Percentiles rank a stretch among this genome's conserved stretches.
Evolutionary conservation across 2,888 invertebrate genomes (phyloP).

Genomic region (Criorhina ranunculi): DNA sequence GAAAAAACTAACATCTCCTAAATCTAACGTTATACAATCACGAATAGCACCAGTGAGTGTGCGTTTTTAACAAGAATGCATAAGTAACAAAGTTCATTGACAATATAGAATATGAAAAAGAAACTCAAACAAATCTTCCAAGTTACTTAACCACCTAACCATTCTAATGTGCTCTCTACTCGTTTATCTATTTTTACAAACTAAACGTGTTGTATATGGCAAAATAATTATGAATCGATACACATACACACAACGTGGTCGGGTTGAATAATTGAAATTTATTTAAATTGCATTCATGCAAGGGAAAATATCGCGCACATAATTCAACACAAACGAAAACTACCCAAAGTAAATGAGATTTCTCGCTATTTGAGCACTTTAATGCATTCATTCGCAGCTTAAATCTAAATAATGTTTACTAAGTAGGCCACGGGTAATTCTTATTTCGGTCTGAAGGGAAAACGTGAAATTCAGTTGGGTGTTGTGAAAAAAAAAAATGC

Average conservation of each 20-base stretch:
- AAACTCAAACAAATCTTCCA: not conserved
- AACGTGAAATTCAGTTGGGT: not conserved
- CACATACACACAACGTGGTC: slow-evolving; percentile 2
- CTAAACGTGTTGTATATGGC: not conserved
- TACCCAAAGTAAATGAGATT: not conserved
- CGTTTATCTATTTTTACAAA: slow-evolving; percentile 31
- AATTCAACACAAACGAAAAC: not conserved
- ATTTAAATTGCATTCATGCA: slow-evolving; percentile 30
- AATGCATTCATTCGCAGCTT: not conserved
- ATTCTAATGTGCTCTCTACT: not conserved
- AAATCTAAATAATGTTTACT: slow-evolving; percentile 16
- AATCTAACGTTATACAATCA: no score
- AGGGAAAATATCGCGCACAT: not conserved
- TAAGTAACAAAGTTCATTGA: not conserved
- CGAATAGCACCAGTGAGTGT: not conserved
- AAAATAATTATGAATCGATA: slow-evolving; percentile 24
- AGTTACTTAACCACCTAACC: not conserved
- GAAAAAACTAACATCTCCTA: no score
- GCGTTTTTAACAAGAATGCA: not conserved
- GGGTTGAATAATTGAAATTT: slow-evolving; percentile 15
- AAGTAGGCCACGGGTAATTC: slow-evolving; percentile 7
- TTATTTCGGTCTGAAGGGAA: not conserved
- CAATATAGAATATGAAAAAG: not conserved
- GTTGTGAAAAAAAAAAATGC: slow-evolving; percentile 9
- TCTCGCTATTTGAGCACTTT: not conserved